Conservation (phyloP, 2,888 invertebrate genomes). For the Agrotis clavis region DNA sequence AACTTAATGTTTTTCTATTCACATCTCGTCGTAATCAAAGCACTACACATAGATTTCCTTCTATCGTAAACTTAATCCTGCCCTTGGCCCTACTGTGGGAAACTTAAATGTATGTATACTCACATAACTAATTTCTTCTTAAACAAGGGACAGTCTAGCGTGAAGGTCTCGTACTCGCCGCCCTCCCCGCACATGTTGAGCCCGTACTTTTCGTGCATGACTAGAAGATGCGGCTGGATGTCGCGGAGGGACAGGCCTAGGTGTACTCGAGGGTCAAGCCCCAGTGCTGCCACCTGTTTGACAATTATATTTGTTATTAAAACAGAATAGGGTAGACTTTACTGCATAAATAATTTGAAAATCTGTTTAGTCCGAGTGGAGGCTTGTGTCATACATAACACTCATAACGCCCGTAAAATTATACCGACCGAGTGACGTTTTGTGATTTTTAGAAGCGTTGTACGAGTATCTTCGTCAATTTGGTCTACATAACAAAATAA, state of each 20-base stretch:
- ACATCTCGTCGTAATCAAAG: too few relatives aligned
- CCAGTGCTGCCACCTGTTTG: constrained; percentile 94
- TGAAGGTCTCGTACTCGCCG: constrained; percentile 99
- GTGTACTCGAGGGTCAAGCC: constrained; percentile 96
- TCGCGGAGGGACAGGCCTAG: constrained; percentile 96
- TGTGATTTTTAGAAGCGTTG: too few relatives aligned
- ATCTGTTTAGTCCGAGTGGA: too few relatives aligned
- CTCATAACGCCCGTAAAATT: too few relatives aligned
- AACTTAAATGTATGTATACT: constrained; percentile 78
- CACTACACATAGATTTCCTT: neutral
- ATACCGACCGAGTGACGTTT: too few relatives aligned
- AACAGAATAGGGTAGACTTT: too few relatives aligned
- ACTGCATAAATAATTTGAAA: too few relatives aligned
- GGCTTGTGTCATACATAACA: too few relatives aligned
- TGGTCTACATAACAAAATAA: too few relatives aligned
- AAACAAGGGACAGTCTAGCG: constrained; percentile 99
- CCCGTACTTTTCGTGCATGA: constrained; percentile 98
- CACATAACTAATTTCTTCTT: constrained; percentile 97
- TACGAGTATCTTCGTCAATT: too few relatives aligned
- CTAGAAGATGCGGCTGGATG: constrained; percentile 96
- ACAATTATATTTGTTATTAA: neutral
- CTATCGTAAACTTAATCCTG: neutral
- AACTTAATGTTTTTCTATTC: too few relatives aligned
- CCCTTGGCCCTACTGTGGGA: neutral
- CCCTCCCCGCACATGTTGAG: constrained; percentile 99